phyloP scores from a whole-genome alignment of 2,888 invertebrate genomes.

The Rutpela maculata region DNA sequence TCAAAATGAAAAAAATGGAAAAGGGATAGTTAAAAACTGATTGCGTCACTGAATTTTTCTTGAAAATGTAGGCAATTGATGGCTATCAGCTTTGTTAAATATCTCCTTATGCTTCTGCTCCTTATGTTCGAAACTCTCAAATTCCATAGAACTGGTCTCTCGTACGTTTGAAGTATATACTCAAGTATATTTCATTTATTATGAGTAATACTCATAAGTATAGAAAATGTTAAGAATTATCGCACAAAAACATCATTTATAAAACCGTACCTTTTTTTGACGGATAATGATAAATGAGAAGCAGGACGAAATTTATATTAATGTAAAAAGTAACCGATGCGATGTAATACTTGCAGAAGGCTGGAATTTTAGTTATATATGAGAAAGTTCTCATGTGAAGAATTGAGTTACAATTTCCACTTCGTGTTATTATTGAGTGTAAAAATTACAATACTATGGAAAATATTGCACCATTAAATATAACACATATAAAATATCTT shows the following conservation, averaged over 20 bases:
- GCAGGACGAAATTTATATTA: neutral
- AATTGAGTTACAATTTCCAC: neutral
- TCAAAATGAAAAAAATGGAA: too few species aligned
- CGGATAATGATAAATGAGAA: conserved; percentile 3
- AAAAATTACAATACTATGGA: neutral
- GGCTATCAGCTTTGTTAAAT: too few species aligned
- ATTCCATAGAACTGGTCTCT: too few species aligned
- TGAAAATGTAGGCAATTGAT: too few species aligned
- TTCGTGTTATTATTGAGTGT: neutral
- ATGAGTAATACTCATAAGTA: neutral
- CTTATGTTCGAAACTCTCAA: too few species aligned
- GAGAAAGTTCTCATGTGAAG: neutral
- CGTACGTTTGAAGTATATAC: neutral
- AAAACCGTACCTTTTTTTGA: neutral
- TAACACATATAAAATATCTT: too few species aligned
- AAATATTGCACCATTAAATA: too few species aligned
- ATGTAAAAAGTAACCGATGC: conserved; percentile 3
- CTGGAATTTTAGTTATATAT: neutral
- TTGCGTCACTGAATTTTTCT: too few species aligned
- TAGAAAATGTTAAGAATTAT: conserved; percentile 5
- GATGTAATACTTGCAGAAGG: neutral
- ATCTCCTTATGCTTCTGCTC: too few species aligned
- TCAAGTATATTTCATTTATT: neutral
- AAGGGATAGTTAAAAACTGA: too few species aligned
- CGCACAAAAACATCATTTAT: conserved; percentile 6